Conservation (phyloP, 2,113 vertebrate genomes). For the Notothenia coriiceps region DNA sequence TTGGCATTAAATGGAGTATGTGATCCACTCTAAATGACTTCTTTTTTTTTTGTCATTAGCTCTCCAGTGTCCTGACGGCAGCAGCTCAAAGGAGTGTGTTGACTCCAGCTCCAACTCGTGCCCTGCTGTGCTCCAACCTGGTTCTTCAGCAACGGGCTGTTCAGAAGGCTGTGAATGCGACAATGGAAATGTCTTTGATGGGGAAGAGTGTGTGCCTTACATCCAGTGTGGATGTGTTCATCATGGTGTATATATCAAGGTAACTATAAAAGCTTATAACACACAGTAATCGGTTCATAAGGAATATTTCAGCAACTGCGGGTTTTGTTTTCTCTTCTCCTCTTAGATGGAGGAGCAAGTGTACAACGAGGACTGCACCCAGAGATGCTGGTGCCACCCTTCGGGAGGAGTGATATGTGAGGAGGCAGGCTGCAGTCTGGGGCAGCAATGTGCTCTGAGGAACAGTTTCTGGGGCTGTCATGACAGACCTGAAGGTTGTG, state of each 20-base stretch:
- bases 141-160: conserved; percentile 22
- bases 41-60: conserved; percentile 52
- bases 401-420: conserved; percentile 43
- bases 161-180: conserved; percentile 70
- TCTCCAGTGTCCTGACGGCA: conserved; percentile 66
- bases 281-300: neutral
- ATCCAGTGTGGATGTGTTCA: conserved; percentile 62
- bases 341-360: conserved; percentile 30
- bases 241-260: conserved; percentile 49
- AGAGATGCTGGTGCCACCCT: conserved; percentile 50
- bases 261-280: neutral
- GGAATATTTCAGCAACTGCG: neutral
- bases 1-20: neutral
- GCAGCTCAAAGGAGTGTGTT: conserved; percentile 70
- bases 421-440: conserved; percentile 4
- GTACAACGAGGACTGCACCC: conserved; percentile 33
- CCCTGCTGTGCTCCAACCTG: conserved; percentile 48
- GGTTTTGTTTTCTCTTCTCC: neutral
- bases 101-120: conserved; percentile 54
- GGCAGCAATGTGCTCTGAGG: conserved; percentile 36
- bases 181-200: conserved; percentile 55
- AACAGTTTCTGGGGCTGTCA: conserved; percentile 42
- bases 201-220: conserved; percentile 40
- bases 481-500: conserved; percentile 41
- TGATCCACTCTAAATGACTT: neutral